A percentile compares a stretch with the other conserved stretches of the same genome.
Conservation (phyloP, 2,113 vertebrate genomes). For the Channa argus region DNA sequence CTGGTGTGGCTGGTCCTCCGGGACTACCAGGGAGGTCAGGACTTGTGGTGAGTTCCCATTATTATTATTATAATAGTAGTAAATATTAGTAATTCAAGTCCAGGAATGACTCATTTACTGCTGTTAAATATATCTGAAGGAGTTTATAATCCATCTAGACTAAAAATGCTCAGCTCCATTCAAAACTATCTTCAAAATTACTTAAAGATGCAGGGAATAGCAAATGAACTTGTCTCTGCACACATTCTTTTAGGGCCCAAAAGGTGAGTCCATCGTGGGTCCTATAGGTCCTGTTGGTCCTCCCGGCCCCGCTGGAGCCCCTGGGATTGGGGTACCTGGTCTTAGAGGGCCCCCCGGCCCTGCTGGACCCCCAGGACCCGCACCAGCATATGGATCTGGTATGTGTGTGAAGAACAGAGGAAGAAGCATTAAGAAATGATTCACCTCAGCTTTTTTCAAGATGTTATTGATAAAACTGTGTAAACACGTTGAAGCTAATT, state of each 20-base stretch:
- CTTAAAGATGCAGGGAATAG: too few relatives aligned
- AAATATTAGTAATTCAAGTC: too few relatives aligned
- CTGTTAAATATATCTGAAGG: too few relatives aligned
- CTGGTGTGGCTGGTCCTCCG: constrained; percentile 79
- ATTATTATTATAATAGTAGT: too few relatives aligned
- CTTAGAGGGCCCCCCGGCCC: constrained; percentile 88
- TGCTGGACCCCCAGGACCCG: constrained; percentile 84
- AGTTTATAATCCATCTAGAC: too few relatives aligned
- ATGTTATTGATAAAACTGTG: background rate
- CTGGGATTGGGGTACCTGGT: constrained; percentile 88
- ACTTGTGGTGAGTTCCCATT: constrained; percentile 81
- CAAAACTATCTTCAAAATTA: too few relatives aligned
- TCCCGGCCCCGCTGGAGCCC: constrained; percentile 87
- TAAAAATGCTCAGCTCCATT: too few relatives aligned
- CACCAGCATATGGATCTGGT: constrained; percentile 84
- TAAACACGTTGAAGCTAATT: background rate
- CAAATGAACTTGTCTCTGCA: too few relatives aligned
- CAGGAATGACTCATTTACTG: too few relatives aligned
- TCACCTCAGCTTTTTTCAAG: background rate
- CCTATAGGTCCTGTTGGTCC: constrained; percentile 88
- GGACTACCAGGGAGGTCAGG: constrained; percentile 89
- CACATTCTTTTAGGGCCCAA: constrained; percentile 86
- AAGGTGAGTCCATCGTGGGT: constrained; percentile 89
- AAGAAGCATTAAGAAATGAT: background rate
- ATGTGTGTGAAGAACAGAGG: background rate